Evolutionary conservation across 1,140 invertebrate species (phyloP), one percentile per base, ranked within the genome.

Genomic region (Galleria mellonella): DNA sequence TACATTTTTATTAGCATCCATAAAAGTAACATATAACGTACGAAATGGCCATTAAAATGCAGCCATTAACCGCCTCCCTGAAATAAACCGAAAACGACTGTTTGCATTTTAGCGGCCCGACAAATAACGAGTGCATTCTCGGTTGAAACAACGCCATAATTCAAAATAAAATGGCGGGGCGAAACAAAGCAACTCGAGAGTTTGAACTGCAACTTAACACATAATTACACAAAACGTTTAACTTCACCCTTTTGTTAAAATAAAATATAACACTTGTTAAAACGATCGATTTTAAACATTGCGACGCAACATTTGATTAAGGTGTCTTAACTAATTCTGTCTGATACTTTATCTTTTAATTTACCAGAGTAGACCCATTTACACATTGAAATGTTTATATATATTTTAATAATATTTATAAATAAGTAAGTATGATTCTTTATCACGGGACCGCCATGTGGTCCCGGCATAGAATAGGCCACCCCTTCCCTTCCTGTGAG

Each of bases 31-130:
- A 60, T 36, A 38, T 58, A 62, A 57, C 57, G 45, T 55, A 62
- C 65, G 67, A 67, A 75, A 73, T 52, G 68, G 48, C 43, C 62
- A 62, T 76, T 70, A 70, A 75, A 74, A 61, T 47, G 47, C 51
- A 50, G 35, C 57, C 57, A 71, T 74, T 71, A 76, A 72, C 63
- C 60, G 61, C 67, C 62, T 65, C 46, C 58, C 62, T 66, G 62
- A 68, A 71, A 72, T 69, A 68, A 66, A 56, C 51, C 57, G 49
- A 62, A 66, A 74, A 62, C 58, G 63, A 62, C 45, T 67, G 62
- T 66, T 61, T 59, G 48, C 54, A 49, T 62, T 61, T 57, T 51
- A 53, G 43, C 55, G 43, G 43, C 50, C 44, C 47, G 49, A 55
- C 54, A 49, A 55, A 50, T 56, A 51, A 42, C 40, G 44, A 52